phyloP scores from a whole-genome alignment of 2,888 invertebrate genomes.

The Bhutanitis thaidina region DNA sequence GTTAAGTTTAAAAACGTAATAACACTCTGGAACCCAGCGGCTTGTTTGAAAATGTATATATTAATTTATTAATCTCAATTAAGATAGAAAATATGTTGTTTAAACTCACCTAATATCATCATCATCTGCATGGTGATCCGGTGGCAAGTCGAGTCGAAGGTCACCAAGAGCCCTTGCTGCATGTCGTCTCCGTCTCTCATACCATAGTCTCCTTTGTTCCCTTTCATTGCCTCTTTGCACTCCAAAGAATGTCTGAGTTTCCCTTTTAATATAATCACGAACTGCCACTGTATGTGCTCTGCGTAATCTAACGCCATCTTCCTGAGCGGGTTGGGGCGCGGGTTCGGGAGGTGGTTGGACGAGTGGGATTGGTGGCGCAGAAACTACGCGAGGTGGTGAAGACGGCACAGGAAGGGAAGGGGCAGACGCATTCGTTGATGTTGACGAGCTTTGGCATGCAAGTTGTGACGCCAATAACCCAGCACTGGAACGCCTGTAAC shows the following conservation, averaged over 20 bases:
- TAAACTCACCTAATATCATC: conserved; percentile 70
- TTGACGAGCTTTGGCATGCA: conserved; percentile 61
- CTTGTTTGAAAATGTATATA: too few species aligned
- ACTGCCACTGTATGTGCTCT: conserved; percentile 66
- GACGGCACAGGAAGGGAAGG: conserved; percentile 58
- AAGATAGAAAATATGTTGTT: too few species aligned
- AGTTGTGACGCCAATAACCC: conserved; percentile 68
- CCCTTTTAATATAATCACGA: conserved; percentile 85
- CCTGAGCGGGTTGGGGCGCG: conserved; percentile 61
- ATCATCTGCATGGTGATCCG: conserved; percentile 81
- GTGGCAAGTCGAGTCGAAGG: conserved; percentile 79
- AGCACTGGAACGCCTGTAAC: conserved; percentile 71
- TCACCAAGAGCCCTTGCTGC: conserved; percentile 85
- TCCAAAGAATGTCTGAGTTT: conserved; percentile 92
- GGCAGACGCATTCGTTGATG: conserved; percentile 49
- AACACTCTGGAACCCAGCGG: too few species aligned
- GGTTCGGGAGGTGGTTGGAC: conserved; percentile 44
- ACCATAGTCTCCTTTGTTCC: conserved; percentile 87
- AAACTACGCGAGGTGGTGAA: conserved; percentile 65
- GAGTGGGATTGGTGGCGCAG: conserved; percentile 50
- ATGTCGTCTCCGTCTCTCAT: conserved; percentile 88
- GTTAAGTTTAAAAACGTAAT: too few species aligned
- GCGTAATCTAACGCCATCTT: conserved; percentile 70
- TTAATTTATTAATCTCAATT: too few species aligned
- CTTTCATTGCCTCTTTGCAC: conserved; percentile 88